Conservation (phyloP, 2,113 vertebrate genomes). For the Illadopsis cleaveri region DNA sequence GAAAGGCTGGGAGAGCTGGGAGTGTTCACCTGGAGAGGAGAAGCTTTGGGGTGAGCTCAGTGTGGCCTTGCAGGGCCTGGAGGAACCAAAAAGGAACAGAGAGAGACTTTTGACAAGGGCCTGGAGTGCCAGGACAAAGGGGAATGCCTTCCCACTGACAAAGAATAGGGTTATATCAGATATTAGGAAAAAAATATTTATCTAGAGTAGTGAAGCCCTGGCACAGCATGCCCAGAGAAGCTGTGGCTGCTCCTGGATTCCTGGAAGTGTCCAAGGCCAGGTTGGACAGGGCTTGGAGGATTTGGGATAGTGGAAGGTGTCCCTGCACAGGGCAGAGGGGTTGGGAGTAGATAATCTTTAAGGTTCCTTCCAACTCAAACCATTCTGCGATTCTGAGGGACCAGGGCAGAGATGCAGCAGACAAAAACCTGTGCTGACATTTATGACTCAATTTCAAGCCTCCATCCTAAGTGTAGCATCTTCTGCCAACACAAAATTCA, state of each 20-base stretch:
- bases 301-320: rapidly evolving
- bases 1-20: background rate
- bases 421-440: background rate
- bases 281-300: rapidly evolving
- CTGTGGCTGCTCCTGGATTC: background rate
- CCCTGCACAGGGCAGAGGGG: background rate
- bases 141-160: background rate
- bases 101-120: background rate
- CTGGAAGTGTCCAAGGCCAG: background rate
- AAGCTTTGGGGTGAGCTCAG: background rate
- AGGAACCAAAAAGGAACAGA: background rate
- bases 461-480: background rate
- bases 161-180: background rate
- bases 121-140: background rate
- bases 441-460: background rate
- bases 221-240: background rate
- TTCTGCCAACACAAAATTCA: background rate
- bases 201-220: background rate
- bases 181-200: background rate
- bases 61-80: background rate
- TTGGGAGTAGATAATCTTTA: background rate
- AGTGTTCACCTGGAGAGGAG: background rate
- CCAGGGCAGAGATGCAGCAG: background rate
- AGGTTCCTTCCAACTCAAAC: background rate
- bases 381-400: background rate